A percentile compares a stretch with the other conserved stretches of the same genome.
These are phyloP conservation scores for Drosophila limbata DNA, from an alignment of 2,888 invertebrate species.

Conservation along the genomic window DNA sequence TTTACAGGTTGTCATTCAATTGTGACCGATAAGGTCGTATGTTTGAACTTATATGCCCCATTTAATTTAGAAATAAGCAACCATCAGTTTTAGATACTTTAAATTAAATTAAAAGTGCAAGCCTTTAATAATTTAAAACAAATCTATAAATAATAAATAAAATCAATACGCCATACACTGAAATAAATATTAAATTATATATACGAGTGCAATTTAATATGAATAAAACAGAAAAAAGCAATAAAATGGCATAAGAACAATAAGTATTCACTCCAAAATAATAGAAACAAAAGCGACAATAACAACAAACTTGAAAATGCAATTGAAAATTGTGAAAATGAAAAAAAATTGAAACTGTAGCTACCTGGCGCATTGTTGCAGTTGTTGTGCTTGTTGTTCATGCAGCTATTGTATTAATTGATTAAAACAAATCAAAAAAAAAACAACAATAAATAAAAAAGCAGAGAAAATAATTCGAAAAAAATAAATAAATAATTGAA, in stretches of 20 bases:
- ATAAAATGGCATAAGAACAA: constrained; percentile 17
- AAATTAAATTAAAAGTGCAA: neutral
- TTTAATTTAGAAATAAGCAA: too few relatives aligned
- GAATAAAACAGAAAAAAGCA: constrained; percentile 20
- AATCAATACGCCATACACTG: neutral
- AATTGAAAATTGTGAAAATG: constrained; percentile 44
- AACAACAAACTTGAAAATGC: constrained; percentile 42
- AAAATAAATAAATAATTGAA: constrained; percentile 61
- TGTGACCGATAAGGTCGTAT: neutral
- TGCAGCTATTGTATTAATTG: constrained; percentile 37
- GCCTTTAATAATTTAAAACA: neutral
- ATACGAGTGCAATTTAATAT: neutral
- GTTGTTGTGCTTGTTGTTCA: constrained; percentile 10
- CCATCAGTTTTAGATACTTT: neutral
- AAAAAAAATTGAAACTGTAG: constrained; percentile 2
- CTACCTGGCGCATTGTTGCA: constrained; percentile 16
- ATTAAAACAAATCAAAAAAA: constrained; percentile 33
- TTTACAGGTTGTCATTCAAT: constrained; percentile 5
- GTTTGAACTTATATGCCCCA: neutral
- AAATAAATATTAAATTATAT: neutral
- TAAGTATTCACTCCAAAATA: constrained; percentile 37
- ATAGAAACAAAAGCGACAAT: constrained; percentile 37
- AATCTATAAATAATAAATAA: neutral
- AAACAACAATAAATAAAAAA: neutral
- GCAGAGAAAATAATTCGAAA: neutral